Percentiles rank a stretch among this genome's conserved stretches.
phyloP scores from a whole-genome alignment of 2,888 invertebrate species.

The Chrysopilus asiliformis region DNA sequence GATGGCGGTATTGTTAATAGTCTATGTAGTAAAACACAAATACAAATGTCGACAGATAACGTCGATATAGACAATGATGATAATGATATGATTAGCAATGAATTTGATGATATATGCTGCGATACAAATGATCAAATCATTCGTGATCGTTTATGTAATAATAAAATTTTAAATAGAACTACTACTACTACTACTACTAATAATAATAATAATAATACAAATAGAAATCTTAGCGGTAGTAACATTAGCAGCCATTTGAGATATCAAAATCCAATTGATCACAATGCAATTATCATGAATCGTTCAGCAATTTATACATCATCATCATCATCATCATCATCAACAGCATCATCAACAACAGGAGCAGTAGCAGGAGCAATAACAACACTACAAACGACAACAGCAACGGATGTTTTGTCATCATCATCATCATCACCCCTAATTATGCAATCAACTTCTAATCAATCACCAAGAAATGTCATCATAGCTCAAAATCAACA shows the following conservation, averaged over 20 bases:
- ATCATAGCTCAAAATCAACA: too few species aligned
- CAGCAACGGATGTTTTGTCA: conserved; percentile 3
- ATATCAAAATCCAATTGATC: too few species aligned
- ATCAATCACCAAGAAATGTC: not conserved
- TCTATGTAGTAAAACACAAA: not conserved
- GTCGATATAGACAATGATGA: too few species aligned
- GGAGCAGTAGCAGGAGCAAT: not conserved
- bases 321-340: not conserved
- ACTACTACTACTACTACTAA: conserved; percentile 16
- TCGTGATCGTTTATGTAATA: too few species aligned
- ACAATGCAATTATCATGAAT: not conserved
- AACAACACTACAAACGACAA: conserved; percentile 2
- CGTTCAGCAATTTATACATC: too few species aligned
- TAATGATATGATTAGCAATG: too few species aligned
- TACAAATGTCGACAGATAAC: not conserved
- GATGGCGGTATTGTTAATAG: not conserved
- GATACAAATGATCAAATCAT: too few species aligned
- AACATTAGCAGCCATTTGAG: conserved; percentile 14
- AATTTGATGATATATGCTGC: too few species aligned
- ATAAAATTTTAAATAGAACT: conserved; percentile 14
- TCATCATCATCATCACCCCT: conserved; percentile 1
- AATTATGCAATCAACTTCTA: not conserved
- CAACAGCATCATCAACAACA: too few species aligned
- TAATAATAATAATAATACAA: conserved; percentile 15
- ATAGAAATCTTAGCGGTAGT: conserved; percentile 13